Conservation (phyloP, 2,797 vertebrate species). For the Anguilla anguilla region DNA sequence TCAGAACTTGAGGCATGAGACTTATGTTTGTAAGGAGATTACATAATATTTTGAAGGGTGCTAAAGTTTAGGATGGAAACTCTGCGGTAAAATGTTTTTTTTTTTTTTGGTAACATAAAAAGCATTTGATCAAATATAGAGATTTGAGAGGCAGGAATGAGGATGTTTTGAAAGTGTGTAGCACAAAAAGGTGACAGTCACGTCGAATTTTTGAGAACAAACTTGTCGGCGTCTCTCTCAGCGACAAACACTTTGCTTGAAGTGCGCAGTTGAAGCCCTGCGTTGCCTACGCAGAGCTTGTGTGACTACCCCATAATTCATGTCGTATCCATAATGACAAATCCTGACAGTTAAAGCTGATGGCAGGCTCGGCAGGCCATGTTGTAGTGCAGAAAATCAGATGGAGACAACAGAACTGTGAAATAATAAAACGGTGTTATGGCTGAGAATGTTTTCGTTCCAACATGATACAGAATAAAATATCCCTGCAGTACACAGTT, state of each 20-base stretch:
- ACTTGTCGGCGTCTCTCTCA: not conserved
- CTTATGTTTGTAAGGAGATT: constrained; percentile 20
- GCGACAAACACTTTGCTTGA: not conserved
- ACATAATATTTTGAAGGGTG: not conserved
- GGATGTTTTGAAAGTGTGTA: not conserved
- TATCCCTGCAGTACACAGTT: not conserved
- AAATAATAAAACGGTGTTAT: not conserved
- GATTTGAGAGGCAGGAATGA: not conserved
- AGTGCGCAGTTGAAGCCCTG: not conserved
- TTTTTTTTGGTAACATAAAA: not conserved
- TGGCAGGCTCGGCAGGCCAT: not conserved
- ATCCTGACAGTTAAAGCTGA: not conserved
- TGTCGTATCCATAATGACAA: not conserved
- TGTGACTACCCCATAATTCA: not conserved
- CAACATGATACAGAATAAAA: not conserved
- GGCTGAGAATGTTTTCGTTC: not conserved
- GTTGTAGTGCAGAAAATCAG: not conserved
- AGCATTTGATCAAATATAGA: not conserved
- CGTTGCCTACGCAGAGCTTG: not conserved
- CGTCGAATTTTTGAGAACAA: not conserved
- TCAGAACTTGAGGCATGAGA: not conserved
- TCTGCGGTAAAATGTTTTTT: not conserved
- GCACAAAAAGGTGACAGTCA: not conserved
- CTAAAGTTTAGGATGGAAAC: constrained; percentile 7
- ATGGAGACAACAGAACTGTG: not conserved